phyloP scores from a whole-genome alignment of 2,113 vertebrate genomes.

The Pagrus major region DNA sequence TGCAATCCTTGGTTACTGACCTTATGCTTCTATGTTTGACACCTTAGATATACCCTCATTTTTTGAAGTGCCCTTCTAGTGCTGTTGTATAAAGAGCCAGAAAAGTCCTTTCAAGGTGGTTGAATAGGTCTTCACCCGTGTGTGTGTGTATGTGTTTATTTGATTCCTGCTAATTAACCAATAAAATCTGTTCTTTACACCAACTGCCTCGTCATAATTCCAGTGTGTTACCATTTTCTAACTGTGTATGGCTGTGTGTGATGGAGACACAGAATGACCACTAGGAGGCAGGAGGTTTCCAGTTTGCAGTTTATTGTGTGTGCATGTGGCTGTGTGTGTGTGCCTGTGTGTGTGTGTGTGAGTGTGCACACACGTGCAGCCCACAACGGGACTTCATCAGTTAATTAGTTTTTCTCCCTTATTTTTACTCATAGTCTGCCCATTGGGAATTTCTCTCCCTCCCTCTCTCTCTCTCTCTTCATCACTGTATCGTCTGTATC shows the following conservation, averaged over 20 bases:
- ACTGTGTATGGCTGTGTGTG: not conserved
- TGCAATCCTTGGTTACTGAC: too few relatives aligned
- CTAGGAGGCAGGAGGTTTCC: conserved; percentile 58
- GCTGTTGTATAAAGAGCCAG: too few relatives aligned
- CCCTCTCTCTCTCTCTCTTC: conserved; percentile 23
- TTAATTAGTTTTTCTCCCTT: conserved; percentile 81
- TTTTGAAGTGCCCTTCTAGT: too few relatives aligned
- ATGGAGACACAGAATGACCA: conserved; percentile 12
- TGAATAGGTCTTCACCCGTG: not conserved
- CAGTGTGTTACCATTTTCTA: not conserved
- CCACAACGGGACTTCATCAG: conserved; percentile 62
- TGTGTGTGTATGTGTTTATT: not conserved
- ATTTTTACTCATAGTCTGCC: conserved; percentile 71
- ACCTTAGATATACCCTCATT: too few relatives aligned
- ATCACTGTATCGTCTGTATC: conserved; percentile 78
- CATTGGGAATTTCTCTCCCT: conserved; percentile 67
- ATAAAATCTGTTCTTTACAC: not conserved
- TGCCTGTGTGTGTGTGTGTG: not conserved
- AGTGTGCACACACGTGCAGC: not conserved
- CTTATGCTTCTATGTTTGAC: too few relatives aligned
- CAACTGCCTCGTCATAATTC: not conserved
- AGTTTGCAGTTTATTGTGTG: not conserved
- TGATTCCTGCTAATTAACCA: not conserved
- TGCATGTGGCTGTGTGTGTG: not conserved
- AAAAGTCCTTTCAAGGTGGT: too few relatives aligned